Evolutionary conservation across 2,113 vertebrate genomes (phyloP).

Genomic region (Actenoides hombroni): DNA sequence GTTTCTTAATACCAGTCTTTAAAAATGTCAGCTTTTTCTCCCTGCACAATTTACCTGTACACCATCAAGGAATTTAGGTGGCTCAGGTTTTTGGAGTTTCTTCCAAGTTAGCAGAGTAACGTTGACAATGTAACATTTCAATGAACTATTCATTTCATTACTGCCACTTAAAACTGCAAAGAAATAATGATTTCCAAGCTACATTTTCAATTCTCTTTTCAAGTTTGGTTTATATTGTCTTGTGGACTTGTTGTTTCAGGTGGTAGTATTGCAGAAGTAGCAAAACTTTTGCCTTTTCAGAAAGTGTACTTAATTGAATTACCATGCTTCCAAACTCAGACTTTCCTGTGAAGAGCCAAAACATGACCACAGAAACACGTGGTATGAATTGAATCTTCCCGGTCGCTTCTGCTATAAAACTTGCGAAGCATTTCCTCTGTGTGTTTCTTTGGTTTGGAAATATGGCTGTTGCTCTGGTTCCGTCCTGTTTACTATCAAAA

Average conservation of each 20-base stretch:
- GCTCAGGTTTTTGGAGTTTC: not conserved
- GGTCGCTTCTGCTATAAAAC: slow-evolving; percentile 16
- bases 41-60: not conserved
- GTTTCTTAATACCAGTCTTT: not conserved
- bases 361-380: slow-evolving; percentile 1
- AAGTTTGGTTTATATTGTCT: not conserved
- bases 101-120: not conserved
- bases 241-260: slow-evolving; percentile 30
- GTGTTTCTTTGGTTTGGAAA: slow-evolving; percentile 3
- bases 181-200: not conserved
- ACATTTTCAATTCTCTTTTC: not conserved
- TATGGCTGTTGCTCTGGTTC: not conserved
- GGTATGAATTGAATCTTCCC: not conserved
- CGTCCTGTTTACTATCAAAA: not conserved
- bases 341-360: slow-evolving; percentile 20
- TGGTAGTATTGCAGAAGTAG: slow-evolving; percentile 35
- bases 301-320: slow-evolving; percentile 20
- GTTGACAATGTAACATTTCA: not conserved
- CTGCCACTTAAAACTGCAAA: not conserved
- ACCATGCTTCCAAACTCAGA: slow-evolving; percentile 15
- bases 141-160: not conserved
- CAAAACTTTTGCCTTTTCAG: slow-evolving; percentile 32
- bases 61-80: not conserved
- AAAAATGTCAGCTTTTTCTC: not conserved
- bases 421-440: not conserved